Evolutionary conservation across 2,797 vertebrate genomes (phyloP).

Genomic region (Vultur gryphus): DNA sequence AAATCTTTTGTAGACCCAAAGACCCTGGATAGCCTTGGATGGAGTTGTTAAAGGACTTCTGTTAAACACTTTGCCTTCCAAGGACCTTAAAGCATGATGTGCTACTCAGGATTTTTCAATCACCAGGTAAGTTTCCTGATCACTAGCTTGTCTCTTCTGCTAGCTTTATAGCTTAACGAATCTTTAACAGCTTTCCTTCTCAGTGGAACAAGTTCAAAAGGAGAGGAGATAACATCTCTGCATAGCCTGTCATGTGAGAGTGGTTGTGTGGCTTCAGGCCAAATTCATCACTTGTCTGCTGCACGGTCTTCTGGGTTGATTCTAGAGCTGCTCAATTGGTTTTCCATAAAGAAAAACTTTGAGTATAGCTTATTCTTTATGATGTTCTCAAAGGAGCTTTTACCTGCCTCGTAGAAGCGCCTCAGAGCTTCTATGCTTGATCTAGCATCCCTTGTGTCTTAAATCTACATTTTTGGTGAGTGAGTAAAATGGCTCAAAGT

Average conservation of each 20-base stretch:
- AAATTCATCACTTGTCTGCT: not conserved
- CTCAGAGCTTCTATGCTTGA: not conserved
- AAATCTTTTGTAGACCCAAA: not conserved
- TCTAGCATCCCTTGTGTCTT: not conserved
- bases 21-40: not conserved
- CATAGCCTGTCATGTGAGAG: not conserved
- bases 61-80: not conserved
- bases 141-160: not conserved
- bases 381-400: not conserved
- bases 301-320: not conserved
- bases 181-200: slow-evolving; percentile 25
- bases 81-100: not conserved
- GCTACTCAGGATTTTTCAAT: not conserved
- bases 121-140: not conserved
- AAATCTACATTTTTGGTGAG: not conserved
- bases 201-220: not conserved
- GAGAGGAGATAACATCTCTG: not conserved
- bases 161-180: not conserved
- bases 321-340: not conserved
- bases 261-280: not conserved
- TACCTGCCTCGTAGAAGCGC: not conserved
- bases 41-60: not conserved
- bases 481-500: not conserved
- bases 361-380: not conserved
- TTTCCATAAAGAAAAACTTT: not conserved